A percentile compares a stretch with the other conserved stretches of the same genome.
phyloP scores from a whole-genome alignment of 1,140 invertebrate genomes.

The Aporrectodea caliginosa region DNA sequence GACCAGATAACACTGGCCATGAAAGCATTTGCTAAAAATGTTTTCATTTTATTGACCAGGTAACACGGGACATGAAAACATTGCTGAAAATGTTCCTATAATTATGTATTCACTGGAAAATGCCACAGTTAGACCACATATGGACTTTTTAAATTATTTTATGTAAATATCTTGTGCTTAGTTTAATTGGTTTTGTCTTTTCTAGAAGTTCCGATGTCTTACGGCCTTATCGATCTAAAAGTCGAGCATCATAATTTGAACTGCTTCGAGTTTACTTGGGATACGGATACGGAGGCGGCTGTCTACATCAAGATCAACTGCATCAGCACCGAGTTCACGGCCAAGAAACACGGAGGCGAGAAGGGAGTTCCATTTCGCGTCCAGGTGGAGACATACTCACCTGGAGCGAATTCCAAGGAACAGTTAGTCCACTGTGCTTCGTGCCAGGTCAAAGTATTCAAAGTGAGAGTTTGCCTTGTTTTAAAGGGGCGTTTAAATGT shows the following conservation, averaged over 20 bases:
- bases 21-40: too few relatives aligned
- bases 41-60: too few relatives aligned
- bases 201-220: constrained; percentile 15
- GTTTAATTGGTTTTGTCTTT: too few relatives aligned
- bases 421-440: constrained; percentile 79
- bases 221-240: background rate
- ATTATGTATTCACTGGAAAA: too few relatives aligned
- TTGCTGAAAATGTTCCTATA: too few relatives aligned
- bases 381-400: constrained; percentile 67
- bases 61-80: too few relatives aligned
- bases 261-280: constrained; percentile 7
- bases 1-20: too few relatives aligned
- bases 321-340: constrained; percentile 95
- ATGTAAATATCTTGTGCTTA: too few relatives aligned
- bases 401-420: constrained; percentile 55
- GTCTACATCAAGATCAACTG: constrained; percentile 67
- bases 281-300: background rate
- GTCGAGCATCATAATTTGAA: background rate
- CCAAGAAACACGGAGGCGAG: constrained; percentile 95
- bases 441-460: constrained; percentile 87
- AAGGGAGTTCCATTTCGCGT: constrained; percentile 94
- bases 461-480: too few relatives aligned
- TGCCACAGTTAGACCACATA: too few relatives aligned
- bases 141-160: too few relatives aligned
- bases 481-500: too few relatives aligned